Evolutionary conservation across 1,140 invertebrate genomes (phyloP).

Genomic region (Frieseomelitta varia): DNA sequence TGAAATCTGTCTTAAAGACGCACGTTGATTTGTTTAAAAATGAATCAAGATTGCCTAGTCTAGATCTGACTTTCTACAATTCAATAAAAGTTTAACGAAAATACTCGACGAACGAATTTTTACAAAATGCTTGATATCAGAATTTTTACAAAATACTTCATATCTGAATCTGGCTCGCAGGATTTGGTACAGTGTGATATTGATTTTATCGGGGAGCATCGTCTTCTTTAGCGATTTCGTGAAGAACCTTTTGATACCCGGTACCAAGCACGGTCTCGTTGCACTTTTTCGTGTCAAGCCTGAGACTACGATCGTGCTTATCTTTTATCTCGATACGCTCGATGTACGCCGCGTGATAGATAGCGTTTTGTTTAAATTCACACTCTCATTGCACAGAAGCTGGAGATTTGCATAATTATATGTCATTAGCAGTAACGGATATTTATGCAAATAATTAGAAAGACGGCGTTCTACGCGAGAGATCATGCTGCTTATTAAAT

Average conservation of each 20-base stretch:
- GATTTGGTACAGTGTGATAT: not conserved
- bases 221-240: not conserved
- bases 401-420: not conserved
- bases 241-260: not conserved
- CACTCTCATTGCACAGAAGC: not conserved
- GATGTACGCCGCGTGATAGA: not conserved
- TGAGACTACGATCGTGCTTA: constrained; percentile 5
- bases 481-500: too few species aligned
- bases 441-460: too few species aligned
- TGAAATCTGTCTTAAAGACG: too few species aligned
- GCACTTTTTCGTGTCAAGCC: not conserved
- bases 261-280: not conserved
- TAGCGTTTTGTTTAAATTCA: not conserved
- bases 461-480: too few species aligned
- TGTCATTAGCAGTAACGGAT: not conserved
- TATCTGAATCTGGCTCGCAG: too few species aligned
- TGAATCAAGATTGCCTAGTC: too few species aligned
- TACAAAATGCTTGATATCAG: too few species aligned
- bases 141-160: too few species aligned
- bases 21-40: too few species aligned
- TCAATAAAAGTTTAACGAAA: too few species aligned
- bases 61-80: too few species aligned
- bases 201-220: not conserved
- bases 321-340: not conserved
- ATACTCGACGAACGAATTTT: too few species aligned